Evolutionary conservation across 2,888 invertebrate genomes (phyloP), one percentile per base, ranked within the genome.

Genomic region (Ophion slaviceki): DNA sequence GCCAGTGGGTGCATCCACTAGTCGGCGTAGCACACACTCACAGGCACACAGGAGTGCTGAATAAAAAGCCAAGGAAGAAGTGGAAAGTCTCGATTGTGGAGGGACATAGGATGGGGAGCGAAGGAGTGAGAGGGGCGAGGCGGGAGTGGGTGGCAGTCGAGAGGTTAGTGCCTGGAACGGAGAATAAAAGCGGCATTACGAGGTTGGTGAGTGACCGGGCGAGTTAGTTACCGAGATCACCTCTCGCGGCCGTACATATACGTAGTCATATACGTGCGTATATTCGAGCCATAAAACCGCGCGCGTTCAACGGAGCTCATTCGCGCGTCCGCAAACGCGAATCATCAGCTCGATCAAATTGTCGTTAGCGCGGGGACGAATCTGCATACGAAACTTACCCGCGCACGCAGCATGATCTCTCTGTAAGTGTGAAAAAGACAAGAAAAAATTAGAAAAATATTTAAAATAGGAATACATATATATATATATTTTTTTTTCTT

Each of bases 141-240:
- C 64, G 83, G 83, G 75, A 64, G 45, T 10, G 59, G 59, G 10
- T n/a, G 24, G 66, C 1, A 32, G 28, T n/a, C 17, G 53, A 17
- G 70, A 75, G 70, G 32, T 68, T 80, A 75, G 83, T 75, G 57
- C 68, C 70, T 64, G 68, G 74, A 80, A 64, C 68, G 28, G 62
- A 84, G 83, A 11, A 81, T 74, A 81, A 81, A 81, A 81, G 74
- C 74, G 70, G 68, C 75, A 80, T 75, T 84, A 45, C 75, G 74
- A 64, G 53, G 75, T 75, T 75, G 74, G 75, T 80, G 45, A 64
- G 59, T 57, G 75, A 75, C 75, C 64, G 45, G 45, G 24, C 80
- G 70, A 64, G 83, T 75, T 64, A 66, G 62, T 45, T 57, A 40
- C 74, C 53, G n/a, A 40, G 32, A 47, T 14, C 28, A 24, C 59